phyloP scores from a whole-genome alignment of 37 sponge, comb jelly and placozoan species.

The Hexactinellida sp. region DNA sequence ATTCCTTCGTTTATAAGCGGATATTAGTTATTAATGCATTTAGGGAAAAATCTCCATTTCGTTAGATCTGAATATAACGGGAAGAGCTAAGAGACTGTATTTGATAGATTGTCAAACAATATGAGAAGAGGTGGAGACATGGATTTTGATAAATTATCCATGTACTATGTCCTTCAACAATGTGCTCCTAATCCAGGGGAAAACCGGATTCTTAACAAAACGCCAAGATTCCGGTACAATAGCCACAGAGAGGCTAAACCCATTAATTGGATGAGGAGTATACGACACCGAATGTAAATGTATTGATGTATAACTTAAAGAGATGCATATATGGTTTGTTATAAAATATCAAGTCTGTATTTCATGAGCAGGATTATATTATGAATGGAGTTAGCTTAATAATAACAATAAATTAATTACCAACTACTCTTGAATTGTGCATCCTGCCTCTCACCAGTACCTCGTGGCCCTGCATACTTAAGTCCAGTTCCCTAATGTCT shows the following conservation, averaged over 20 bases:
- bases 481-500: conserved; percentile 36
- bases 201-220: background rate
- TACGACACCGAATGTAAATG: background rate
- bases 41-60: too few species aligned
- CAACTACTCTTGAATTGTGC: conserved; percentile 62
- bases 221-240: background rate
- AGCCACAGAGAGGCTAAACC: background rate
- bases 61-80: background rate
- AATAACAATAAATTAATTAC: conserved; percentile 23
- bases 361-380: too few species aligned
- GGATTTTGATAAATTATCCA: background rate
- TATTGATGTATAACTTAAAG: background rate
- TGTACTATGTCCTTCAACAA: background rate
- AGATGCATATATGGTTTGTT: background rate
- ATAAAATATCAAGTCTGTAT: background rate
- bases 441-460: conserved; percentile 75
- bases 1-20: too few species aligned
- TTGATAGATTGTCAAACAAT: background rate
- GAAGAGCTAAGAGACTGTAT: background rate
- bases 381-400: too few species aligned
- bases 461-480: conserved; percentile 35
- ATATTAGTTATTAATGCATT: background rate
- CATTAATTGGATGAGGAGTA: background rate
- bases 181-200: background rate
- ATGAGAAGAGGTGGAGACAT: background rate